Conservation (phyloP, 2,888 invertebrate genomes). For the Ennomos quercinarius region DNA sequence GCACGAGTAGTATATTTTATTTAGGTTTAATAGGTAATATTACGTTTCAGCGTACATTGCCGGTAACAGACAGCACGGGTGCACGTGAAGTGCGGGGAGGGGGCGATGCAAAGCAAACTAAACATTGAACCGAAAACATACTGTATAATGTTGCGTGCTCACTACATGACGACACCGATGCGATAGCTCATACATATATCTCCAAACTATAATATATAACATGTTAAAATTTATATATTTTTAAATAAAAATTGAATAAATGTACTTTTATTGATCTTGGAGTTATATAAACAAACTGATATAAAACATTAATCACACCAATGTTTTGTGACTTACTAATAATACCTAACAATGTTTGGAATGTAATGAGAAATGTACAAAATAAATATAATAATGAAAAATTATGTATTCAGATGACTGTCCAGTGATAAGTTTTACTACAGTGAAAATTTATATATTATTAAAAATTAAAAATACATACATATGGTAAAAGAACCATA, state of each 20-base stretch:
- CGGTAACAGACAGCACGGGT: constrained; percentile 53
- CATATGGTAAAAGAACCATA: too few species aligned
- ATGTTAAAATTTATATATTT: constrained; percentile 8
- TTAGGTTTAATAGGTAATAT: constrained; percentile 1
- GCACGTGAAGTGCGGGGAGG: constrained; percentile 55
- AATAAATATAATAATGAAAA: constrained; percentile 6
- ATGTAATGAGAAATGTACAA: constrained; percentile 3
- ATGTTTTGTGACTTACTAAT: constrained; percentile 20
- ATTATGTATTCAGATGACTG: neutral
- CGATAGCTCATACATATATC: constrained; percentile 27
- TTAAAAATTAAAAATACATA: too few species aligned
- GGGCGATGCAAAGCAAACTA: constrained; percentile 73
- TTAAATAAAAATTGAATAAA: neutral
- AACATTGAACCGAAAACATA: constrained; percentile 45
- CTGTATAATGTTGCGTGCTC: constrained; percentile 43
- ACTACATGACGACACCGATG: constrained; percentile 39
- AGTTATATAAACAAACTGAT: constrained; percentile 18
- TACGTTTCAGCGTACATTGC: constrained; percentile 30
- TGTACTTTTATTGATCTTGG: neutral
- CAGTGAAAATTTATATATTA: neutral
- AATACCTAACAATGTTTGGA: neutral
- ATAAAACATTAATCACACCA: constrained; percentile 24
- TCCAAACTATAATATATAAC: constrained; percentile 19
- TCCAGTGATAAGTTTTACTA: neutral
- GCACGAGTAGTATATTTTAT: too few species aligned